A percentile compares a stretch with the other conserved stretches of the same genome.
Evolutionary conservation across 2,797 vertebrate genomes (phyloP).

Genomic region (Euphonia xanthogaster): DNA sequence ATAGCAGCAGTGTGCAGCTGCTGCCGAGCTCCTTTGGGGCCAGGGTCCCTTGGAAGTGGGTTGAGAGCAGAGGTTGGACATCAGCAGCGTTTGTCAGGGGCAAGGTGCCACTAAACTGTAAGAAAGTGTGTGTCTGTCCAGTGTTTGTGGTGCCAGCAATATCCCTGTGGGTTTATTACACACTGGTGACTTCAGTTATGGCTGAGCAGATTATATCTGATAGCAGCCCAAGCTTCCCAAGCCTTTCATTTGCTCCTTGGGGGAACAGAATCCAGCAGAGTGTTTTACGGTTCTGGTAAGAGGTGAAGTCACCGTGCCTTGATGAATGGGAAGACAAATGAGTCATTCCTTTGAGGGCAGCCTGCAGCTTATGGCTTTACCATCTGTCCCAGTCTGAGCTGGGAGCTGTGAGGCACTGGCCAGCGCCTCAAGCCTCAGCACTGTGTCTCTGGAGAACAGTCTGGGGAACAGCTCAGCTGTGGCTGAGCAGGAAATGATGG

Average conservation of each 20-base stretch:
- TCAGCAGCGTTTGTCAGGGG: neutral
- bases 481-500: neutral
- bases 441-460: neutral
- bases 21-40: accelerated
- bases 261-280: neutral
- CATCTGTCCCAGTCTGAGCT: constrained; percentile 31
- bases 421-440: neutral
- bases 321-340: constrained; percentile 43
- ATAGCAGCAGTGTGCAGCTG: accelerated
- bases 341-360: constrained; percentile 45
- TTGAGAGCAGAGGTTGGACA: neutral
- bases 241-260: neutral
- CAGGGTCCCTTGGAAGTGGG: neutral
- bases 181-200: neutral
- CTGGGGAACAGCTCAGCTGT: constrained; percentile 8
- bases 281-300: constrained; percentile 49
- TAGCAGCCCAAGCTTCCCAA: neutral
- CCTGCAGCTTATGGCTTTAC: neutral
- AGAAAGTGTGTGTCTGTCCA: neutral
- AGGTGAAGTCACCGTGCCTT: constrained; percentile 29
- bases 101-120: neutral
- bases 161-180: neutral
- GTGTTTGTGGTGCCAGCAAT: neutral
- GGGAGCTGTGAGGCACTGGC: constrained; percentile 2
- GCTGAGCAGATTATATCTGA: neutral